These are phyloP conservation scores for Tachystola acroxantha DNA, from an alignment of 2,888 invertebrate genomes.

Conservation along the genomic window DNA sequence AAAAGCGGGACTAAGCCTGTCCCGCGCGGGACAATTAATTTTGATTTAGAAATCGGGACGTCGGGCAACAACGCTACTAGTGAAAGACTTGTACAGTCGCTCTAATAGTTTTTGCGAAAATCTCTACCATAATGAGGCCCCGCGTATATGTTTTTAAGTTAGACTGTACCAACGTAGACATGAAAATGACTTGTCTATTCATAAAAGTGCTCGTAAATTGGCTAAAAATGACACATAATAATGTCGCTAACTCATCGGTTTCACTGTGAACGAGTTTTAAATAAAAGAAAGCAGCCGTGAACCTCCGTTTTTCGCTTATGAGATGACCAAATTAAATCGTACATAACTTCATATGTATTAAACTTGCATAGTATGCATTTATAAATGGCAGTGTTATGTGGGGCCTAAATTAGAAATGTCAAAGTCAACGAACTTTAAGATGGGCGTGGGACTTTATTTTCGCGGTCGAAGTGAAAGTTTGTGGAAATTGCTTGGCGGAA, in stretches of 20 bases:
- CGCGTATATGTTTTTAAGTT: too few species aligned
- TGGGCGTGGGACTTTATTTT: constrained; percentile 13
- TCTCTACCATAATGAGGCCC: too few species aligned
- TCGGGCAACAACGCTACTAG: too few species aligned
- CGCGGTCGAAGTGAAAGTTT: constrained; percentile 11
- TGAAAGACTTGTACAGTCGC: too few species aligned
- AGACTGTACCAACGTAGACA: background rate
- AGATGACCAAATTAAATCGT: constrained; percentile 21
- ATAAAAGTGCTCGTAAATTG: constrained; percentile 12
- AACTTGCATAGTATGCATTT: constrained; percentile 6
- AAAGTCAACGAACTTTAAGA: constrained; percentile 41
- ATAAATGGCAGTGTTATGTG: constrained; percentile 22
- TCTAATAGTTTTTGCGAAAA: too few species aligned
- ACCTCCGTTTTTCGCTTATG: constrained; percentile 30
- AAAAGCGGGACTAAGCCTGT: too few species aligned
- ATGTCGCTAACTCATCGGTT: constrained; percentile 25
- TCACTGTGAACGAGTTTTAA: constrained; percentile 40
- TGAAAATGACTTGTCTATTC: constrained; percentile 24
- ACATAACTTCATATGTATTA: constrained; percentile 5
- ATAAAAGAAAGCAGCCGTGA: constrained; percentile 46
- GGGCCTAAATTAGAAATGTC: constrained; percentile 46
- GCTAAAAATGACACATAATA: background rate
- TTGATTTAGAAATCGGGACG: too few species aligned
- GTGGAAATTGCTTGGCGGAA: constrained; percentile 5
- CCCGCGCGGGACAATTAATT: too few species aligned